A percentile compares a stretch with the other conserved stretches of the same genome.
Evolutionary conservation across 2,113 vertebrate species (phyloP).

Genomic region (Leptobrachium leishanense): DNA sequence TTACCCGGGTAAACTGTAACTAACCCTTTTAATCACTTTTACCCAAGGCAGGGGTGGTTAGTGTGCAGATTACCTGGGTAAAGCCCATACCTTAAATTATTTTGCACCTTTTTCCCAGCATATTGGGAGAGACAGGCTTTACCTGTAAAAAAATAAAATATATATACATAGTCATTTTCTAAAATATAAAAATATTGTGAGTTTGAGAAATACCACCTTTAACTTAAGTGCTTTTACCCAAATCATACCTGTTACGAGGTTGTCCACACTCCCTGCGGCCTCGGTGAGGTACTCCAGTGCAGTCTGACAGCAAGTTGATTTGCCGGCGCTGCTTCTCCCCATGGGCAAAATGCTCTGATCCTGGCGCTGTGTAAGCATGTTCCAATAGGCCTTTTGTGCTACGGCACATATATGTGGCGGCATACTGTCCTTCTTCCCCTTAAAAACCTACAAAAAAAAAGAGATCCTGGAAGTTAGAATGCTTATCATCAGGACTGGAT

Average conservation of each 20-base stretch:
- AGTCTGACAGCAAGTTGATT: slow-evolving; percentile 73
- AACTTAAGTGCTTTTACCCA: neutral
- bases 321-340: slow-evolving; percentile 84
- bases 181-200: too few species aligned
- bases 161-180: neutral
- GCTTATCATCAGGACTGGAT: too few species aligned
- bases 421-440: slow-evolving; percentile 55
- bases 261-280: slow-evolving; percentile 70
- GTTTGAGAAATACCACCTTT: neutral
- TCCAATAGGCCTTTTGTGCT: slow-evolving; percentile 78
- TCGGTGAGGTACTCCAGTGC: slow-evolving; percentile 77
- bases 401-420: slow-evolving; percentile 71
- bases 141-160: neutral
- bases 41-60: too few species aligned
- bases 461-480: too few species aligned
- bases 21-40: too few species aligned
- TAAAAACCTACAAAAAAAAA: slow-evolving; percentile 51
- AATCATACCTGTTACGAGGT: slow-evolving; percentile 68
- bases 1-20: too few species aligned
- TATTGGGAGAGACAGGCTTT: neutral
- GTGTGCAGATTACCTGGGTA: too few species aligned
- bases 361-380: slow-evolving; percentile 71
- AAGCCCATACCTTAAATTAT: too few species aligned
- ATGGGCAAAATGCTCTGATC: slow-evolving; percentile 85
- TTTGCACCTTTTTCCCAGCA: too few species aligned